A percentile compares a stretch with the other conserved stretches of the same genome.
These are phyloP conservation scores for Istiophorus platypterus DNA, from an alignment of 2,113 vertebrate genomes.

Conservation along the genomic window DNA sequence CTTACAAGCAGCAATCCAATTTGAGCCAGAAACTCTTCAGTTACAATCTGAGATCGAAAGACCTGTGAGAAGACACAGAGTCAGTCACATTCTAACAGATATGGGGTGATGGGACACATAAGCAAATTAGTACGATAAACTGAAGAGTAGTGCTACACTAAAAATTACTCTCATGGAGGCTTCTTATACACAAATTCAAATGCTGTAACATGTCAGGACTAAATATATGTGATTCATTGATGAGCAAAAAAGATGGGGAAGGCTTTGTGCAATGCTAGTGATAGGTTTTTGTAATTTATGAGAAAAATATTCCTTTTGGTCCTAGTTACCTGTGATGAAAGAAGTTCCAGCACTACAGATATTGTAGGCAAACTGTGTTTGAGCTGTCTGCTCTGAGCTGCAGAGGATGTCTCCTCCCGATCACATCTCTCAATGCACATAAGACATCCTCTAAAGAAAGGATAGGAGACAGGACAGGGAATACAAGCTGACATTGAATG, in stretches of 20 bases:
- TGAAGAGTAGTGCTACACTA: background rate
- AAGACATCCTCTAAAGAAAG: conserved; percentile 65
- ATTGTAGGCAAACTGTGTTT: conserved; percentile 72
- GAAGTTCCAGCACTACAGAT: conserved; percentile 67
- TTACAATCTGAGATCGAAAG: conserved; percentile 90
- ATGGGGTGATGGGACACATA: background rate
- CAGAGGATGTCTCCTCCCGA: conserved; percentile 66
- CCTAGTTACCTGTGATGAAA: conserved; percentile 70
- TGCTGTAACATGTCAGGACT: no score
- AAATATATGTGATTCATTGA: background rate
- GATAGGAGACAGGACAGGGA: conserved; percentile 1
- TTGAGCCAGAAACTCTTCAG: conserved; percentile 89
- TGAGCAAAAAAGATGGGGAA: background rate
- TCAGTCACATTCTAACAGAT: background rate
- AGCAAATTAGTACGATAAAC: background rate
- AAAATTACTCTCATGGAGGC: background rate
- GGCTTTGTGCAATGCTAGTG: background rate
- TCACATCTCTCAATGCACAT: conserved; percentile 55
- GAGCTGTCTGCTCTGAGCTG: conserved; percentile 70
- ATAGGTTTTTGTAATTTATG: background rate
- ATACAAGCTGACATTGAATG: background rate
- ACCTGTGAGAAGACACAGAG: conserved; percentile 80
- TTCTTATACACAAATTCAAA: background rate
- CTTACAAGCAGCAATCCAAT: conserved; percentile 92
- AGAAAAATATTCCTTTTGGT: background rate